Evolutionary conservation across 2,888 invertebrate species (phyloP), one percentile per base, ranked within the genome.

Genomic region (Leucophenga maculata): DNA sequence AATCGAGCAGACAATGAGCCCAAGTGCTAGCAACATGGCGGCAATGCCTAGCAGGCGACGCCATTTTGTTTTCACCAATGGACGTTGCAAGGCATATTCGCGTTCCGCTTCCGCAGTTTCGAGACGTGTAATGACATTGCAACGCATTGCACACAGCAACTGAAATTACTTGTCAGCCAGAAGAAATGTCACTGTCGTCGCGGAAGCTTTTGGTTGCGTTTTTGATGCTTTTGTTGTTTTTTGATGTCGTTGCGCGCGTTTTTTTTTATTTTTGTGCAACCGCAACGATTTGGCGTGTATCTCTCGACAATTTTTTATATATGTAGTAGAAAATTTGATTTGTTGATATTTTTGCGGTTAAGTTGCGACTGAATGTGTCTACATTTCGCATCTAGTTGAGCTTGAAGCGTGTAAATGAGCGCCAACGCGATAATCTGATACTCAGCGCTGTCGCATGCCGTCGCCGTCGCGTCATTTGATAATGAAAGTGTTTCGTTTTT

Each of bases 1-100:
- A 62, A 86, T 84, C 26, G 85, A 82, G 16, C 77, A 82, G 18
- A 75, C 67, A 67, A 85, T 74, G 26, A 86, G 77, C 57, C 83
- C 18, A 50, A 86, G 73, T 4, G 85, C 78, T 18, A 80, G 16
- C 50, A 79, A 57, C 69, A 85, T 69, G 60, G 77, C 79, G 16
- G 68, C 70, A 55, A 75, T 68, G 64, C 76, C 78, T 31, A 86
- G 65, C 39, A 75, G 55, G 4, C 70, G 71, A 16, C 72, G 71
- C 67, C 73, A 76, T 67, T 67, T 74, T 32, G 32, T 39, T 32
- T 60, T 55, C 11, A 39, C 39, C 8, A 39, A 2, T 14, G 8
- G 32, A 6, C 39, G 39, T 55, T 18, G 57, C 11, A 18, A 31
- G 48, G n/a, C 16, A 50, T 68, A 6, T 64, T 3, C 20, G 18